Evolutionary conservation across 2,113 vertebrate species (phyloP), one percentile per base, ranked within the genome.

Genomic region (Microcebus tavaratra): DNA sequence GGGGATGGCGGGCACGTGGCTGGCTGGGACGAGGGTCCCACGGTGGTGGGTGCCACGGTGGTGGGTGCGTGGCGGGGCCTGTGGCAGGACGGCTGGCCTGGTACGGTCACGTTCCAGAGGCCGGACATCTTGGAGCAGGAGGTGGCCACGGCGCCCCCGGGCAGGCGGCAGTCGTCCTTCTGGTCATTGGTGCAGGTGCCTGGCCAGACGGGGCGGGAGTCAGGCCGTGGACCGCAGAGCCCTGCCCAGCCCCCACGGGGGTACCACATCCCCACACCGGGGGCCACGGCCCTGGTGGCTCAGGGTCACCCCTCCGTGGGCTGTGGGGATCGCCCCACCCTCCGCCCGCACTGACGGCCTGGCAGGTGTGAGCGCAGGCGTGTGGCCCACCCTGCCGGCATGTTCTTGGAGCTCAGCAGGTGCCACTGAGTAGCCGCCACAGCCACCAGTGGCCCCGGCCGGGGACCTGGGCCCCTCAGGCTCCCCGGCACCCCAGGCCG

Each of bases 101-200:
- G 73, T 3, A 42, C 72, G 4, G 87, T 90, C 90, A 99, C 98
- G 3, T 93, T 96, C 99, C 99, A 99, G 90, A 98, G 84, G 27
- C 87, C 27, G 12, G 99, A 98, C 98, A 99, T 99, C 6, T 97
- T 50, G 0, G 98, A 96, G 96, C 99, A 99, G 65, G 98, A 98
- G 61, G 95, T 68, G 8, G 97, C 98, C 13, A 98, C 87, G 0
- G 94, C 34, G 0, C 99, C 99, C 39, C 90, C 91, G 36, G 99
- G 98, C 98, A 99, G 95, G 59, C 99, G 99, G 36, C 99, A 99
- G 59, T 99, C 99, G 2, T 99, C 99, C 70, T 1, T 45, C 90
- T 53, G 85, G 42, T 98, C 95, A 21, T 99, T 99, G 88, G 99
- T 99, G 96, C 99, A 99, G 3, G 99, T 99, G 13, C 99, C 99